Percentiles rank a stretch among this genome's conserved stretches.
Conservation (phyloP, 2,797 vertebrate genomes). For the Acipenser transmontanus region DNA sequence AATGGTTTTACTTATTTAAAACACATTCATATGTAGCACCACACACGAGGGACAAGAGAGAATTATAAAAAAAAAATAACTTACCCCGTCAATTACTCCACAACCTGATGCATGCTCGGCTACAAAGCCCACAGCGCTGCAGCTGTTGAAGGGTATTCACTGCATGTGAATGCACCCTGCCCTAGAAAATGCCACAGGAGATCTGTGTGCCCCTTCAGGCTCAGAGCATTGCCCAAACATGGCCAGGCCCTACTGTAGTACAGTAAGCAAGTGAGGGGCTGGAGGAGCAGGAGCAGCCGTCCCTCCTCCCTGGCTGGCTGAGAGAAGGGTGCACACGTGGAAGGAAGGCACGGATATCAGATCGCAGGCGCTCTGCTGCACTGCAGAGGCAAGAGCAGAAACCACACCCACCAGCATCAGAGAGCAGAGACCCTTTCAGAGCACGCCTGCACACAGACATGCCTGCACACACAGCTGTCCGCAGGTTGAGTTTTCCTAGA, state of each 20-base stretch:
- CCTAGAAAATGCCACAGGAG: not conserved
- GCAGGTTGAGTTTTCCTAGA: not conserved
- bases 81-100: too few relatives aligned
- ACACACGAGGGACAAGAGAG: too few relatives aligned
- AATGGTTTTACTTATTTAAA: too few relatives aligned
- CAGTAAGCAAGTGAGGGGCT: constrained; percentile 5
- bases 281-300: constrained; percentile 3
- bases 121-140: too few relatives aligned
- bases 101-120: too few relatives aligned
- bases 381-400: constrained; percentile 24
- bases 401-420: constrained; percentile 9
- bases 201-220: constrained; percentile 2
- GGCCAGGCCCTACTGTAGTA: constrained; percentile 11
- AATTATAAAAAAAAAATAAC: too few relatives aligned
- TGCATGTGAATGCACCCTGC: not conserved
- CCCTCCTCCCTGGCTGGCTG: constrained; percentile 15
- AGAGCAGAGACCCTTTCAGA: constrained; percentile 1
- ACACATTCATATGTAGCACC: too few relatives aligned
- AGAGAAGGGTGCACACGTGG: constrained; percentile 16
- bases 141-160: too few relatives aligned
- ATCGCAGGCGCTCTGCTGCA: constrained; percentile 27
- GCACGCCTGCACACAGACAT: not conserved
- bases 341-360: constrained; percentile 18
- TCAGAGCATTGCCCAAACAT: constrained; percentile 22
- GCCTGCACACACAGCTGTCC: not conserved